phyloP scores from a whole-genome alignment of 2,888 invertebrate species.

The Pandemis heparana region DNA sequence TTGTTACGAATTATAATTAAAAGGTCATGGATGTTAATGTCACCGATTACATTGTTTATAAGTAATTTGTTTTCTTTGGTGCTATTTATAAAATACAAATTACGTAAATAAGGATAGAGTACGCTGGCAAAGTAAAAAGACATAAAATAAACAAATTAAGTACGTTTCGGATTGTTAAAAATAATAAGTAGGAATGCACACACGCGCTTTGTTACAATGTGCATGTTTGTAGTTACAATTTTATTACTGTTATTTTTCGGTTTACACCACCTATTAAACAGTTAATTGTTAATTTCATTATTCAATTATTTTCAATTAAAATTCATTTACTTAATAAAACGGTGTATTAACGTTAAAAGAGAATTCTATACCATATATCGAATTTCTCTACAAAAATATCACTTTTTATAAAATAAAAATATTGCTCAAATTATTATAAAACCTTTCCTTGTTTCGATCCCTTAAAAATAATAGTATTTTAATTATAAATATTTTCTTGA shows the following conservation, averaged over 20 bases:
- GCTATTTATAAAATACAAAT: slow-evolving; percentile 43
- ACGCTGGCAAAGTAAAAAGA: background rate
- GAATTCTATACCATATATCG: background rate
- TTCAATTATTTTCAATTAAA: too few relatives aligned
- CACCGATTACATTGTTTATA: slow-evolving; percentile 11
- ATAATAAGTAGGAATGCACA: background rate
- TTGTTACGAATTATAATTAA: background rate
- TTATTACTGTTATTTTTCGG: background rate
- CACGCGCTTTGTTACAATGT: background rate
- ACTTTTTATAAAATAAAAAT: slow-evolving; percentile 42
- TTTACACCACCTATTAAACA: background rate
- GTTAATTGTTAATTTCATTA: too few relatives aligned
- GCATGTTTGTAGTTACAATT: background rate
- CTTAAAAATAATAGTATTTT: slow-evolving; percentile 27
- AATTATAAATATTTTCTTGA: slow-evolving; percentile 34
- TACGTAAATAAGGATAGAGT: slow-evolving; percentile 9
- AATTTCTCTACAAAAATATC: slow-evolving; percentile 29
- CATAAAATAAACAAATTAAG: background rate
- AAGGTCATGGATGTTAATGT: slow-evolving; percentile 9
- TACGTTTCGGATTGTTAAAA: too few relatives aligned
- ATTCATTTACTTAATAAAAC: background rate
- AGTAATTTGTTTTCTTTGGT: slow-evolving; percentile 47
- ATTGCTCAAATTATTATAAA: slow-evolving; percentile 40
- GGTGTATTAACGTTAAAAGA: background rate
- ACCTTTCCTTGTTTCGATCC: slow-evolving; percentile 42